Evolutionary conservation across 1,140 invertebrate species (phyloP), one percentile per base, ranked within the genome.

Genomic region (Homalodisca vitripennis): DNA sequence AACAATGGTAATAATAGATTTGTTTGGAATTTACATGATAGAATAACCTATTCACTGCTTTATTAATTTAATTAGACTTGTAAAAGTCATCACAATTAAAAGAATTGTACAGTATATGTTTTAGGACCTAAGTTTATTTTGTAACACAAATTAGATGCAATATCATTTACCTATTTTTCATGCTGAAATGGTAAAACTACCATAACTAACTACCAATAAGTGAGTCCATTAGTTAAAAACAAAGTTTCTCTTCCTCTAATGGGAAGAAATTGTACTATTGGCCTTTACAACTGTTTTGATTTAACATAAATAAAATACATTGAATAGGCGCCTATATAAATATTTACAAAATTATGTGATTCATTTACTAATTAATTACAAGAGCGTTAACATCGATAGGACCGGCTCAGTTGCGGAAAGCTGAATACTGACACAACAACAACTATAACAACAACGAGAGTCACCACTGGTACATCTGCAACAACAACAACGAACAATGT

Each of bases 291-390:
- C 14, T 51, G 22, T 51, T 51, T 51, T 51, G 17, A 51, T 51
- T 51, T 51, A 51, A 51, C 48, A 51, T 51, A 51, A 51, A 51
- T 51, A 51, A 51, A 51, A 51, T 51, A 51, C 48, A 51, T n/a
- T 51, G 3, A 51, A 22, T 51, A 3, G 3, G n/a, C 48, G 22
- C 17, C 48, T 51, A 22, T 51, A 51, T 51, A 51, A 51, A 51
- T 51, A 51, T 51, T 3, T 51, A 51, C 48, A 51, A 51, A n/a
- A n/a, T n/a, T 3, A 51, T n/a, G 48, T 51, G 48, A 51, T 51
- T 22, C 6, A 51, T 14, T 51, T 22, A 51, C 48, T 51, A 51
- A 51, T 22, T 51, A 51, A 14, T 10, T 20, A 22, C 6, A 41
- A 3, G 48, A 51, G 22, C 14, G 14, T 20, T 14, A 51, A 51